Evolutionary conservation across 1,140 invertebrate species (phyloP).

Genomic region (Ceratosolen solmsi): DNA sequence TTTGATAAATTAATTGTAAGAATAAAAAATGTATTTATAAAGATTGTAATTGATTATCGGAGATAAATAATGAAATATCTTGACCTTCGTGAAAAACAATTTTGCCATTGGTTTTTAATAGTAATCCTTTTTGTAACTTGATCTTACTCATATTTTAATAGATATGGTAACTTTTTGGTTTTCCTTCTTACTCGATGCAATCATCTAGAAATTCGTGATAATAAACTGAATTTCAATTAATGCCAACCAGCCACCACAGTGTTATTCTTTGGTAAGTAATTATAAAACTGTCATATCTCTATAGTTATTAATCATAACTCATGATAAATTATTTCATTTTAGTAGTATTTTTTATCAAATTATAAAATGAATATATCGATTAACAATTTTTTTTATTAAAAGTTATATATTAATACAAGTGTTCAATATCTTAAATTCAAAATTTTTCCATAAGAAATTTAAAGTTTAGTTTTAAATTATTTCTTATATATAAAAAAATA

Average conservation of each 20-base stretch:
- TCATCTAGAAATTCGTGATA: conserved; percentile 64
- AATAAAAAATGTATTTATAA: no score
- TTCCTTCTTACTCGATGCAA: conserved; percentile 52
- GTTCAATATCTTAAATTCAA: no score
- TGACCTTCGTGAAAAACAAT: background rate
- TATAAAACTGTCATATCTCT: conserved; percentile 49
- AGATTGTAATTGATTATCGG: no score
- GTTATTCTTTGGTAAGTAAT: conserved; percentile 36
- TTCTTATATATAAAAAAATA: background rate
- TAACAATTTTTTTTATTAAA: no score
- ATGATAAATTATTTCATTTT: conserved; percentile 9
- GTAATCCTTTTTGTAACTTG: conserved; percentile 10
- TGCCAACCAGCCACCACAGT: conserved; percentile 10
- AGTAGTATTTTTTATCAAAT: conserved; percentile 17
- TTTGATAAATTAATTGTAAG: no score
- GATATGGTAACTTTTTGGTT: conserved; percentile 43
- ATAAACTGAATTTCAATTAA: conserved; percentile 66
- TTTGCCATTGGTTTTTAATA: background rate
- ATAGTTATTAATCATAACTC: conserved; percentile 29
- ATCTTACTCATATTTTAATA: conserved; percentile 24
- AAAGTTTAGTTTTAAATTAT: background rate
- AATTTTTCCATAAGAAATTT: no score
- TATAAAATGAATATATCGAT: background rate
- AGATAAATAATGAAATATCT: background rate
- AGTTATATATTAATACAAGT: no score